Percentiles rank a stretch among this genome's conserved stretches.
Conservation (phyloP, 2,797 vertebrate species). For the Mus minutoides region DNA sequence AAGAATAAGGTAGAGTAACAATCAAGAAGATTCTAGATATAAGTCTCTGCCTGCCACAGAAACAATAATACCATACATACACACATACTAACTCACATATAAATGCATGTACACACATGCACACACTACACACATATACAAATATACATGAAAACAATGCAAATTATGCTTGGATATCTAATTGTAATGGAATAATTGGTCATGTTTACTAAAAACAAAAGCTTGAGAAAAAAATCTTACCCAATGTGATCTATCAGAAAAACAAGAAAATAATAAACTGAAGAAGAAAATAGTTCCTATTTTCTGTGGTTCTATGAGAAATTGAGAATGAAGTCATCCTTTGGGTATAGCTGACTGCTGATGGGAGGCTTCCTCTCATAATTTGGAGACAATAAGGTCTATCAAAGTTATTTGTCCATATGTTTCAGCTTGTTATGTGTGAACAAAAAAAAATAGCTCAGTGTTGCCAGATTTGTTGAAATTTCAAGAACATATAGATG, state of each 20-base stretch:
- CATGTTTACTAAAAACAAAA: background rate
- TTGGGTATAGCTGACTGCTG: no score
- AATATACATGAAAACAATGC: background rate
- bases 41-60: background rate
- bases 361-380: rapidly evolving
- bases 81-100: background rate
- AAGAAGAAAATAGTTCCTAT: background rate
- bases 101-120: background rate
- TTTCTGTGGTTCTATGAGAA: background rate
- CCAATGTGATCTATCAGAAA: background rate
- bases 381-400: background rate
- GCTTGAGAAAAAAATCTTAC: background rate
- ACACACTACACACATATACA: background rate
- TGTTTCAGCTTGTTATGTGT: background rate
- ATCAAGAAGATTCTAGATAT: background rate
- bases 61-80: background rate
- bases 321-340: background rate
- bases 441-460: no score
- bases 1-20: background rate
- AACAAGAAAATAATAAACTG: background rate
- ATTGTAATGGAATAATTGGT: background rate
- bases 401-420: background rate
- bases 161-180: background rate
- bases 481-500: background rate
- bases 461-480: background rate